Evolutionary conservation across 2,888 invertebrate genomes (phyloP).

Genomic region (Sinhomidia bicolor): DNA sequence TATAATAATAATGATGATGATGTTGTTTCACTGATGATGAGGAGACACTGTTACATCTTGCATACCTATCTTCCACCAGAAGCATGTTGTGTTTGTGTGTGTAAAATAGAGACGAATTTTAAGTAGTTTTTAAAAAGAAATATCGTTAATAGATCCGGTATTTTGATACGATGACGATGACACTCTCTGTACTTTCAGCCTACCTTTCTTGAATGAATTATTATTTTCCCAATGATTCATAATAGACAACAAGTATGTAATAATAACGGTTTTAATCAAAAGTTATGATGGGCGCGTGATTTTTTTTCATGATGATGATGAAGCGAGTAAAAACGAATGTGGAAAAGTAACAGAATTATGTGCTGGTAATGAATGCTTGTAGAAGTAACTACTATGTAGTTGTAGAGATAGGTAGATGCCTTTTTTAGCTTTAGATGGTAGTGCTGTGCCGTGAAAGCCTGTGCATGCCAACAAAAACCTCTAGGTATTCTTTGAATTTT

Average conservation of each 20-base stretch:
- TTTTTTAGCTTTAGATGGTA: too few relatives aligned
- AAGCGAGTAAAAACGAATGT: neutral
- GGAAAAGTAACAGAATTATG: neutral
- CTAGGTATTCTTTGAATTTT: too few relatives aligned
- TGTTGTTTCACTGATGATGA: neutral
- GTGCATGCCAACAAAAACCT: neutral
- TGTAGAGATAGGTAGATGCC: too few relatives aligned
- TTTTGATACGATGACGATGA: neutral
- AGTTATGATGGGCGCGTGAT: slow-evolving; percentile 49
- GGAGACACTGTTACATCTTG: neutral
- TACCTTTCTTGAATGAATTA: slow-evolving; percentile 28
- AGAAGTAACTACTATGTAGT: too few relatives aligned
- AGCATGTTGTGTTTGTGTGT: slow-evolving; percentile 19
- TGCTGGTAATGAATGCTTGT: too few relatives aligned
- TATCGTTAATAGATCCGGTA: slow-evolving; percentile 21
- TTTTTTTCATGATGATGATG: neutral
- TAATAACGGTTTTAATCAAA: slow-evolving; percentile 43
- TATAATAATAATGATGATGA: neutral
- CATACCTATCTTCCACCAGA: too few relatives aligned
- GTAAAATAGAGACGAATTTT: slow-evolving; percentile 23
- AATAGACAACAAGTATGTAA: neutral
- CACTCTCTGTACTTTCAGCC: neutral
- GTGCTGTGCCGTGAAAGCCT: too few relatives aligned
- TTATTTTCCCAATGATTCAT: slow-evolving; percentile 35
- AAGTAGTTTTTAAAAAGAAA: neutral